Base-by-base conservation (phyloP, 2,797 vertebrate genomes). In the Tragelaphus eurycerus region DNA sequence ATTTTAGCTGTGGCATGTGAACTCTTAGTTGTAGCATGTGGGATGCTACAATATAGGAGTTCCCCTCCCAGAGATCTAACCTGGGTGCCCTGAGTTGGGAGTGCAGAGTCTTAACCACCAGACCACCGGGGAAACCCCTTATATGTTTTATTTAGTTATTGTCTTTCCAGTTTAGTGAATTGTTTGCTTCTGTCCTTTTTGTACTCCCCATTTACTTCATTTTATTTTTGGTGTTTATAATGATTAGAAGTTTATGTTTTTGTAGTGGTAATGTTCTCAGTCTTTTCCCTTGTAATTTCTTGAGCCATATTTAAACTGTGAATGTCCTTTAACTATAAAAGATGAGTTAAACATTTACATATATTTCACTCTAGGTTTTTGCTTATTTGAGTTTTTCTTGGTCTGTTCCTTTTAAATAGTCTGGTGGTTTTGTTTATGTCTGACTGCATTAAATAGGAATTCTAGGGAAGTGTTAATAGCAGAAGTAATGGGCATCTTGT, bases 221-320 rank as follows among this genome's bases (percentile, higher is more conserved):
- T 89, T 82, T 76, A 79, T 34, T 92, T 82, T 60, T 31, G 27
- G 6, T n/a, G 7, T 84, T 94, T 71, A 25, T 29, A 76, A 62
- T 14, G 7, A 43, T 62, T 10, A 74, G 19, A 78, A 74, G 64
- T 31, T 94, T 84, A 76, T 64, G 50, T 87, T 84, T 84, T 92
- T 81, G 43, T 74, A 9, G 0, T 25, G n/a, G 48, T 12, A 60
- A 76, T 4, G 15, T 43, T 50, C n/a, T 90, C 5, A 5, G 1
- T 50, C 55, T 78, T 92, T 92, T 67, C 19, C 81, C 85, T 89
- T 59, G 43, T 79, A 34, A 85, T 93, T 95, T 92, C 74, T 93
- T 55, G 54, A 46, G 54, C 85, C 78, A 57, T 7, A 15, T 4
- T 83, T 89, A 21, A 92, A 55, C 76, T 89, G 71, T 27, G 31